Percentiles rank a stretch among this genome's conserved stretches.
phyloP scores from a whole-genome alignment of 1,140 invertebrate genomes.

The Drosophila miranda region DNA sequence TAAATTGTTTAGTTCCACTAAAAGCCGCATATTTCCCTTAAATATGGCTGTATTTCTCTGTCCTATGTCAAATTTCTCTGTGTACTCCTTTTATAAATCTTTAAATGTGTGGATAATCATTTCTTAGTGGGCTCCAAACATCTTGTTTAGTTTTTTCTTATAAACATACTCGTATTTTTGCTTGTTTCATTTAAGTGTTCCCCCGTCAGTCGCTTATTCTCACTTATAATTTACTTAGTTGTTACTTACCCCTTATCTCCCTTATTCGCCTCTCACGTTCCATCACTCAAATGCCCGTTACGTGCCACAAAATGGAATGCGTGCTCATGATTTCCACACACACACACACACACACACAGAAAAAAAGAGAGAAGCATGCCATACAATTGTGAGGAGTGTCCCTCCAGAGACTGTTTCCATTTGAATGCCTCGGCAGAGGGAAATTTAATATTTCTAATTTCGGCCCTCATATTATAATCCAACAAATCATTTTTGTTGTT shows the following conservation, averaged over 20 bases:
- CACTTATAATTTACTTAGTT: slow-evolving; percentile 35
- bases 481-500: slow-evolving; percentile 30
- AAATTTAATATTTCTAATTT: slow-evolving; percentile 27
- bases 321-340: slow-evolving; percentile 56
- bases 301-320: slow-evolving; percentile 40
- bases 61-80: too few species aligned
- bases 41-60: too few species aligned
- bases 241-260: not conserved
- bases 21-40: too few species aligned
- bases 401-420: slow-evolving; percentile 29
- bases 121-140: not conserved
- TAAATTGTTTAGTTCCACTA: too few species aligned
- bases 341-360: not conserved
- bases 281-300: slow-evolving; percentile 42
- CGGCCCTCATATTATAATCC: slow-evolving; percentile 7
- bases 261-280: slow-evolving; percentile 20
- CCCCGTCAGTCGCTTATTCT: not conserved
- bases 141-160: not conserved
- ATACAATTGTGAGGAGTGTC: slow-evolving; percentile 12
- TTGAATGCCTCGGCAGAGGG: slow-evolving; percentile 7
- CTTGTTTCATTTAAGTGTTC: not conserved
- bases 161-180: not conserved
- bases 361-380: slow-evolving; percentile 12
- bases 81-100: slow-evolving; percentile 3
- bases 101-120: not conserved